phyloP scores from a whole-genome alignment of 2,797 vertebrate species.

The Malurus leucopterus region DNA sequence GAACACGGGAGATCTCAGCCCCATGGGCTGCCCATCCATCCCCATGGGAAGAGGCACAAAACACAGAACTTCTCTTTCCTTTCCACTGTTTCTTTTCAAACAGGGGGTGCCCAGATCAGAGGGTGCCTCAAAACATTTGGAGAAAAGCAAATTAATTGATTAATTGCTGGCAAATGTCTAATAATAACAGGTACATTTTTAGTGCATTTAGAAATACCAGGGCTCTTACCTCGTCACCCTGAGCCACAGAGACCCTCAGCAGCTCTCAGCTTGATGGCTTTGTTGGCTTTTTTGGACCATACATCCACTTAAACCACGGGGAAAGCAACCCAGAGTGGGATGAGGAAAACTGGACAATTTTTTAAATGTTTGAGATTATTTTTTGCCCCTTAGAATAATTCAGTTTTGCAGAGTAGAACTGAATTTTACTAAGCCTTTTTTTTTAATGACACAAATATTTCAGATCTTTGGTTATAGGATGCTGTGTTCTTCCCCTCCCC shows the following conservation, averaged over 20 bases:
- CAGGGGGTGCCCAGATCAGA: background rate
- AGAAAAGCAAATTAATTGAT: background rate
- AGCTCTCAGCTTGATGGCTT: background rate
- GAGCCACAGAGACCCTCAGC: background rate
- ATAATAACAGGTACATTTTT: background rate
- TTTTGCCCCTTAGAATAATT: background rate
- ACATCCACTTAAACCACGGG: background rate
- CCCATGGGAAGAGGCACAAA: rapidly evolving
- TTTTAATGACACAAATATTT: background rate
- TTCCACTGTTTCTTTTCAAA: background rate
- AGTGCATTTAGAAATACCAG: background rate
- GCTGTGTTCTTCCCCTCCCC: background rate
- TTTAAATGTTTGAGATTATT: background rate
- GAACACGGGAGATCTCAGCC: background rate
- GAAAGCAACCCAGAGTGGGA: background rate
- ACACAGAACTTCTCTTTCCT: background rate
- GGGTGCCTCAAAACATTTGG: background rate
- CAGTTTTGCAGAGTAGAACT: background rate
- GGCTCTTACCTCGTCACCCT: background rate
- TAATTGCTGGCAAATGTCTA: background rate
- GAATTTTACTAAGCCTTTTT: background rate
- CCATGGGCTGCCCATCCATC: rapidly evolving
- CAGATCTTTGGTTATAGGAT: background rate
- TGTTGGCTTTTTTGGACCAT: background rate
- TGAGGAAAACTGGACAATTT: background rate